Evolutionary conservation across 1,140 invertebrate species (phyloP), one percentile per base, ranked within the genome.

Genomic region (Drosophila albomicans): DNA sequence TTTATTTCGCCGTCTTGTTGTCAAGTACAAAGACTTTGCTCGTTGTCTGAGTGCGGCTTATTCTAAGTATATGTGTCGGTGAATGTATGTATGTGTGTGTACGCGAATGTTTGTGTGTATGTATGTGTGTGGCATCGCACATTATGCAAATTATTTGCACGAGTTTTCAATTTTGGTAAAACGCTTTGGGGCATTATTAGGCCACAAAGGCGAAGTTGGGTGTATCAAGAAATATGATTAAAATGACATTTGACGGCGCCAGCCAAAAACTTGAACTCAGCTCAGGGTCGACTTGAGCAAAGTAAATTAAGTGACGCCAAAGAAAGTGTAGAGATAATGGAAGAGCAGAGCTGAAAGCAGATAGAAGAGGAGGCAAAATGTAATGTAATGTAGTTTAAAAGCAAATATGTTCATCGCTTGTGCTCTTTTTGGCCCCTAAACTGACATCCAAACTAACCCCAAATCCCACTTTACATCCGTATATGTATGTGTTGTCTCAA

Each of bases 91-190:
- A n/a, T n/a, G 16, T 35, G n/a, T 61, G 10, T 75, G 58, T 49
- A 20, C 20, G 28, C 46, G 38, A 3, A 13, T 49, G 13, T 41
- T 32, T 49, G 13, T 45, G 51, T 49, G 52, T 56, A 38, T 35
- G 52, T 30, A 15, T 10, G 62, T 66, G 65, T 58, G 32, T 82
- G 67, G 15, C 66, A 38, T 48, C 43, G 68, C 64, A 77, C 61
- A 88, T 87, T 87, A 87, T 87, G 84, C 78, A 87, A 87, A 87
- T 87, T 80, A 88, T 88, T 88, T 87, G 85, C 84, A 84, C 77
- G 84, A 87, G 82, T 84, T 87, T 87, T 87, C 84, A 87, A 87
- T 87, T 84, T 87, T 88, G 81, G 79, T 73, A 76, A 87, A 86
- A 86, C 69, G 82, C 82, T 88, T 81, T 88, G 61, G 84, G 77